Evolutionary conservation across 2,797 vertebrate genomes (phyloP), one percentile per base, ranked within the genome.

Genomic region (Rhinogobio ventralis): DNA sequence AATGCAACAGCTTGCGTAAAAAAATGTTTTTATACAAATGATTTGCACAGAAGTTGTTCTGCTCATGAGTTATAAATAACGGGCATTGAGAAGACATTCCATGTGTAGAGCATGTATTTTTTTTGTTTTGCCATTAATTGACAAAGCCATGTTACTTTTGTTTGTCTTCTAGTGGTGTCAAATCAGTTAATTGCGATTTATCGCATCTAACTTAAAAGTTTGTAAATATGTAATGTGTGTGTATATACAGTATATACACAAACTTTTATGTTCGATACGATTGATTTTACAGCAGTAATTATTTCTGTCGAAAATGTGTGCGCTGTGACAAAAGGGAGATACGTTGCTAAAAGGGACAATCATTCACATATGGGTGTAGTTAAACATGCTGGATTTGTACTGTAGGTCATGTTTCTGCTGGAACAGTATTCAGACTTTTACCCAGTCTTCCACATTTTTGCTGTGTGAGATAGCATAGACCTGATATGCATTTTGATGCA

Each of bases 321-420:
- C n/a, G 28, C n/a, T 74, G 49, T 83, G 85, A 30, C 46, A 9
- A 87, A 90, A 93, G 90, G 90, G 91, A 91, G 89, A 46, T 17
- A 9, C 8, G 10, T 39, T 53, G 19, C 23, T 88, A 30, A 89
- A 85, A 86, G 87, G 84, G 91, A 92, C 86, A 83, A 64, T 90
- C 69, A 2, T 86, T 86, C 86, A 82, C 68, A 20, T 1, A 73
- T 53, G 86, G 68, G 83, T 89, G 62, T 53, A 46, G 66, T 68
- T 75, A 36, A 30, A 69, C 55, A 68, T 25, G 76, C 60, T 71
- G 39, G 36, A 79, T 46, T 75, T 78, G 69, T 49, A 62, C 57
- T 64, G 53, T 78, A n/a, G 19, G 57, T 68, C 51, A 36, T 39
- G 51, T 71, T 49, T 75, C 30, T 68, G 45, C 33, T 76, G 45